phyloP scores from a whole-genome alignment of 2,888 invertebrate genomes.

The Pterobdella sp. region DNA sequence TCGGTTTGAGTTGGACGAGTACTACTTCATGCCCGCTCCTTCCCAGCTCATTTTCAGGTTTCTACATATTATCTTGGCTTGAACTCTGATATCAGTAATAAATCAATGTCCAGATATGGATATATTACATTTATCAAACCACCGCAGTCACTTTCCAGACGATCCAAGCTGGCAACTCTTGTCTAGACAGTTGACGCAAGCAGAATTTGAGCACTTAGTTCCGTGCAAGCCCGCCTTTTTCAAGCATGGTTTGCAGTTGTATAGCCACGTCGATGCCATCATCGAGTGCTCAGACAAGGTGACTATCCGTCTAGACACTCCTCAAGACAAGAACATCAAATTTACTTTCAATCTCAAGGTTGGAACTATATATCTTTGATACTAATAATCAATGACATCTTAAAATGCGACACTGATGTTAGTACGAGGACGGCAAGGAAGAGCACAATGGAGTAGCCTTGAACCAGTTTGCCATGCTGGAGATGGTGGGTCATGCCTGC shows the following conservation, averaged over 20 bases:
- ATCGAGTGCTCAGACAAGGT: slow-evolving; percentile 46
- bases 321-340: slow-evolving; percentile 44
- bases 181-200: slow-evolving; percentile 43
- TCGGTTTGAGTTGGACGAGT: slow-evolving; percentile 50
- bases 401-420: no score
- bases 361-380: no score
- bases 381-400: no score
- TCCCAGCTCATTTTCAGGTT: slow-evolving; percentile 49
- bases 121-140: no score
- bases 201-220: slow-evolving; percentile 51
- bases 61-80: slow-evolving; percentile 47
- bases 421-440: slow-evolving; percentile 46
- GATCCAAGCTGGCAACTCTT: slow-evolving; percentile 50
- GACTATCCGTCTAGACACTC: slow-evolving; percentile 48
- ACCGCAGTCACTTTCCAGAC: slow-evolving; percentile 39
- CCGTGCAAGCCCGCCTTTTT: slow-evolving; percentile 52
- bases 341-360: slow-evolving; percentile 49
- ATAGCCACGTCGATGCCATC: slow-evolving; percentile 49
- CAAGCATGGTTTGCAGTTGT: slow-evolving; percentile 50
- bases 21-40: slow-evolving; percentile 51
- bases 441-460: slow-evolving; percentile 44
- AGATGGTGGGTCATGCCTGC: slow-evolving; percentile 47
- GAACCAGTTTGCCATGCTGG: slow-evolving; percentile 47
- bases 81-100: no score
- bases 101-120: no score